Conservation (phyloP, 1,140 invertebrate species). For the Temnothorax nylanderi region DNA sequence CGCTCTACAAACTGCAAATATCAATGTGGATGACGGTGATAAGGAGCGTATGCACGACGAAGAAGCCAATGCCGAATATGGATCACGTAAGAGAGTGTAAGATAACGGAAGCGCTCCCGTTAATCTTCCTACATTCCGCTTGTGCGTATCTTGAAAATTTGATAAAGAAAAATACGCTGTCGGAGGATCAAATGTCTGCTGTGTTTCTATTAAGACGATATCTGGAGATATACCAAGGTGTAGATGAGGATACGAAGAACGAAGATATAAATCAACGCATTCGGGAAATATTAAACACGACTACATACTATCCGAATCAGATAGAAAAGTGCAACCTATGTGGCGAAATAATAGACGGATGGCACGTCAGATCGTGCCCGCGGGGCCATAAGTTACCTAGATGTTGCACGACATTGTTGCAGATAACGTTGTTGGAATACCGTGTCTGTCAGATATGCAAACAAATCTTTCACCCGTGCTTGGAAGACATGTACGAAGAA, state of each 20-base stretch:
- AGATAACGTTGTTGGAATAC: slow-evolving; percentile 78
- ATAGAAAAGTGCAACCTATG: slow-evolving; percentile 80
- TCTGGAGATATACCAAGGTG: slow-evolving; percentile 78
- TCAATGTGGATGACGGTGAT: slow-evolving; percentile 81
- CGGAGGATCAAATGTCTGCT: slow-evolving; percentile 68
- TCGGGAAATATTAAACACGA: slow-evolving; percentile 63
- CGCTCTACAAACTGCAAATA: slow-evolving; percentile 73
- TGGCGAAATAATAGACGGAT: slow-evolving; percentile 74
- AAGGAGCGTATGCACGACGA: slow-evolving; percentile 76
- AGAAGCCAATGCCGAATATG: slow-evolving; percentile 65
- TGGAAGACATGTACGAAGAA: slow-evolving; percentile 77
- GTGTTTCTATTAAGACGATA: slow-evolving; percentile 78
- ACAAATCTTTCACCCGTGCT: slow-evolving; percentile 79
- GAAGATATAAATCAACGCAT: slow-evolving; percentile 48
- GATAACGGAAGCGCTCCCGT: slow-evolving; percentile 76
- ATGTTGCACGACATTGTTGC: slow-evolving; percentile 81
- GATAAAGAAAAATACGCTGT: slow-evolving; percentile 52
- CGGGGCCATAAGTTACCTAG: slow-evolving; percentile 80
- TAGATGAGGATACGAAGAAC: slow-evolving; percentile 61
- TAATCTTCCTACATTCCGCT: slow-evolving; percentile 78
- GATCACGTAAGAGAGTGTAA: slow-evolving; percentile 69
- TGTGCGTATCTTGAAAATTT: slow-evolving; percentile 73
- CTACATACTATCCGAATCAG: neutral
- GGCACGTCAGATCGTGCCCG: slow-evolving; percentile 74
- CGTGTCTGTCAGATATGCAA: slow-evolving; percentile 79